Percentiles rank a stretch among this genome's conserved stretches.
These are phyloP conservation scores for Drosophila serrata DNA, from an alignment of 1,140 invertebrate species.

Conservation along the genomic window DNA sequence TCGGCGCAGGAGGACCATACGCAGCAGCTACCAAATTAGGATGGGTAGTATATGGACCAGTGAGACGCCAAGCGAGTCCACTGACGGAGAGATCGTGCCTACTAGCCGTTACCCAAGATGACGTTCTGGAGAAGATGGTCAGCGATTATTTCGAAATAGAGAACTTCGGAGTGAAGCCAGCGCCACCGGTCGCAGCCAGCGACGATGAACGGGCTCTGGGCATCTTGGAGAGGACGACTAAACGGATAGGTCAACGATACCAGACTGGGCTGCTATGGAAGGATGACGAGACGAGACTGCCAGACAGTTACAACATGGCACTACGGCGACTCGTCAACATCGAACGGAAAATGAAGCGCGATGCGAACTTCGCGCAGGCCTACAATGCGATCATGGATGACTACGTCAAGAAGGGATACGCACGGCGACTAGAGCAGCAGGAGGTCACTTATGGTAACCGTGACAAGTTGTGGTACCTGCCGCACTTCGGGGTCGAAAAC, in stretches of 20 bases:
- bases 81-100: slow-evolving; percentile 3
- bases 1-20: no score
- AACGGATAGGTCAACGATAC: no score
- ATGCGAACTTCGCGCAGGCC: neutral
- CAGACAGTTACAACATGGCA: neutral
- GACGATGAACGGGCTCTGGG: no score
- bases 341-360: neutral
- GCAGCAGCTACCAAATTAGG: no score
- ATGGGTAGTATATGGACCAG: no score
- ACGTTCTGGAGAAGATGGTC: slow-evolving; percentile 21
- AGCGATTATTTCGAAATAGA: neutral
- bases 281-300: no score
- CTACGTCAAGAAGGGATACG: no score
- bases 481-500: neutral
- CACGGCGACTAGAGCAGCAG: neutral
- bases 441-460: neutral
- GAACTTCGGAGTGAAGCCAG: neutral
- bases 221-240: no score
- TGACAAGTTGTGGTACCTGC: neutral
- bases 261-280: no score
- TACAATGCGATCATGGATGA: neutral
- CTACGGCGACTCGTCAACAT: no score
- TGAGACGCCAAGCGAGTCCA: neutral
- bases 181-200: neutral
- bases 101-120: slow-evolving; percentile 10